Base-by-base conservation (phyloP, 2,888 invertebrate genomes). In the Tromatobia lineatoria region DNA sequence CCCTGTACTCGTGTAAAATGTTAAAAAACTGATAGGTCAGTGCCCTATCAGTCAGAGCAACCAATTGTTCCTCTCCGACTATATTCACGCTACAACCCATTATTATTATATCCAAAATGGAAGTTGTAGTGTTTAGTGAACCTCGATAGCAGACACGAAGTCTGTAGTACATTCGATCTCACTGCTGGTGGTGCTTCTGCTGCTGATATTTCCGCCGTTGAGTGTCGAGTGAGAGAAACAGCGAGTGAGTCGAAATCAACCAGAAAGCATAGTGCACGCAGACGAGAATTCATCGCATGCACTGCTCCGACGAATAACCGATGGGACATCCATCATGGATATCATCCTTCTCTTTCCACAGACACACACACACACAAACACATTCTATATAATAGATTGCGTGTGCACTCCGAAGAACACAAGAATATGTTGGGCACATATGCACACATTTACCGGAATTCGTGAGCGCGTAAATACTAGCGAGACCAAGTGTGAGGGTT, bases 241-340 rank as follows among this genome's bases (percentile, higher is more conserved):
- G 34, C n/a, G 75, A 54, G 15, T 50, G 23, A 42, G 45, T 34
- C n/a, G 23, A 59, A 61, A 20, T 29, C 8, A 42, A 45, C 45
- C 13, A 29, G 25, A 73, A 61, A 50, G 73, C 61, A 61, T 42
- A 66, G 52, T 42, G 57, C 34, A 47, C 29, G 38, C 50, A 69
- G 69, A 75, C 74, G 38, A 42, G 73, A 69, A 47, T 67, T 59
- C 67, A 25, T 52, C 61, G 25, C 25, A 59, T 45, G 23, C 71
- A n/a, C 23, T n/a, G 25, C 47, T 57, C 47, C 80, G 79, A 86
- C 64, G 77, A 64, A 73, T 85, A 82, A 88, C 85, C 86, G 79
- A 87, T 85, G 82, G 80, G 73, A 81, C 88, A 88, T 88, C 88
- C 87, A 88, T 88, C 88, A 88, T 70, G 83, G 88, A 85, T 86